These are phyloP conservation scores for Melanotaenia pygmaea DNA, from an alignment of 2,797 vertebrate species.

Conservation along the genomic window DNA sequence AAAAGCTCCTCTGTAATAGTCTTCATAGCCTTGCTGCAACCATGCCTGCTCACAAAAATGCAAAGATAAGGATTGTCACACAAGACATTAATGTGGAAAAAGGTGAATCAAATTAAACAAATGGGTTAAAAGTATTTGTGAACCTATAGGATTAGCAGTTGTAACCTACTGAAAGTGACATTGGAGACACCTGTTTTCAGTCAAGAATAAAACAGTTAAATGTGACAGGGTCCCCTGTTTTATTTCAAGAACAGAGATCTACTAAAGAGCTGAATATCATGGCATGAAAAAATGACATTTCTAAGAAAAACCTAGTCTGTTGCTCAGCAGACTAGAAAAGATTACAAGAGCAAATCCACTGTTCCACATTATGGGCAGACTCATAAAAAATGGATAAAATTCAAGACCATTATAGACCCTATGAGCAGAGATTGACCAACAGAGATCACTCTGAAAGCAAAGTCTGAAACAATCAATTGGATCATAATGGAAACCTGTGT, in stretches of 20 bases:
- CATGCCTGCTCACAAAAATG: background rate
- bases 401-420: background rate
- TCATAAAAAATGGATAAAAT: background rate
- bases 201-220: background rate
- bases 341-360: background rate
- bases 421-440: background rate
- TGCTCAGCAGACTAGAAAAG: background rate
- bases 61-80: background rate
- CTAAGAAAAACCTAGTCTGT: background rate
- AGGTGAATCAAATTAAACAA: background rate
- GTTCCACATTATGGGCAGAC: background rate
- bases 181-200: background rate
- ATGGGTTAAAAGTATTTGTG: background rate
- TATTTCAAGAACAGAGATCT: background rate
- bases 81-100: background rate
- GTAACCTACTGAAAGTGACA: background rate
- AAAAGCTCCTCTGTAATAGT: no score
- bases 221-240: background rate
- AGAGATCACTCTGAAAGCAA: background rate
- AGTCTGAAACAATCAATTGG: background rate
- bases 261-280: background rate
- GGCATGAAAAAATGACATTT: background rate
- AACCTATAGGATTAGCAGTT: background rate
- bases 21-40: background rate
- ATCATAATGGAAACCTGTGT: background rate